Evolutionary conservation across 2,888 invertebrate genomes (phyloP), one percentile per base, ranked within the genome.

Genomic region (Neoascia interrupta): DNA sequence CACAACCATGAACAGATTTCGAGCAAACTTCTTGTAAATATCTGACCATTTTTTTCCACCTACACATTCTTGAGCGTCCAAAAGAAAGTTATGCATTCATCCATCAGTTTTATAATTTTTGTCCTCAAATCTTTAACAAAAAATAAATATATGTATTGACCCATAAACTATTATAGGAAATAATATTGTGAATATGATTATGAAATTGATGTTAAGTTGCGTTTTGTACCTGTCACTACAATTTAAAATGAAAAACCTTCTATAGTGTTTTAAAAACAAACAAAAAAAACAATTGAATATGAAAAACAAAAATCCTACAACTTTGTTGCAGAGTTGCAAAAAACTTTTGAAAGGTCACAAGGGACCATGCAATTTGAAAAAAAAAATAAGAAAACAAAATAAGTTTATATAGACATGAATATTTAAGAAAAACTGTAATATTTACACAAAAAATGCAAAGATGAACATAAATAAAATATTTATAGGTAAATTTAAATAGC

Each of bases 181-280:
- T 8, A 31, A 31, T n/a, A 31, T 5, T 66, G 43, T 68, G 53
- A 47, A 51, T 69, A 61, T 56, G 8, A 6, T 31, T 49, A 58
- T 76, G 76, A 79, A 58, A 79, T 79, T 56, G 73, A 66, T 79
- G 79, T 79, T 79, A 79, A 73, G 79, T 79, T 79, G 79, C 79
- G 72, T 79, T 79, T 79, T 66, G 79, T 79, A 79, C 79, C 79
- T 79, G 79, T 79, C 73, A 73, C 72, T 76, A 76, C 58, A 54
- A 66, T 51, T 79, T n/a, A n/a, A n/a, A n/a, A n/a, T n/a, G n/a
- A n/a, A n/a, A n/a, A n/a, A n/a, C n/a, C n/a, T n/a, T n/a, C n/a
- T n/a, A n/a, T n/a, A n/a, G 64, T 72, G 64, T 72, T 76, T 51
- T 34, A 76, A 39, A 51, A 21, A 16, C 5, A 26, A 47, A 31